These are phyloP conservation scores for Papilio dardanus DNA, from an alignment of 1,140 invertebrate species.

Conservation along the genomic window DNA sequence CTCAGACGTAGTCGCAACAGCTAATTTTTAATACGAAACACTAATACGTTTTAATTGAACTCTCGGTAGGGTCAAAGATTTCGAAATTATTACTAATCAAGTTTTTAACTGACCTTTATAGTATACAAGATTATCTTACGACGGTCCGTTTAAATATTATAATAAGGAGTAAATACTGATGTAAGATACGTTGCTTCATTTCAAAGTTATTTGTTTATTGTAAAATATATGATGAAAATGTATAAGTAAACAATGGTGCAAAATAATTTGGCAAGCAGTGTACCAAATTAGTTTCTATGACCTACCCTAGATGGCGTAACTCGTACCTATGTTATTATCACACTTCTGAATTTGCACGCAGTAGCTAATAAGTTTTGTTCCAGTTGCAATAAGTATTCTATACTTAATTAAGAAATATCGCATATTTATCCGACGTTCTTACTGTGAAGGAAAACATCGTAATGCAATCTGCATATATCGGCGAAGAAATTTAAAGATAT, in stretches of 20 bases:
- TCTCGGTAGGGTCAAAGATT: constrained; percentile 13
- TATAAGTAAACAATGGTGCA: neutral
- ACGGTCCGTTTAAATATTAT: constrained; percentile 26
- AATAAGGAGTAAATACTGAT: constrained; percentile 25
- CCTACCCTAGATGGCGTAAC: neutral
- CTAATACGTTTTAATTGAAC: neutral
- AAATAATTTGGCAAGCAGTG: neutral
- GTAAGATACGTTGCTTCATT: constrained; percentile 21
- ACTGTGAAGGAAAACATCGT: no score
- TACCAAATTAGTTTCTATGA: constrained; percentile 2
- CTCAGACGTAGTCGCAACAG: no score
- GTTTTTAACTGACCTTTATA: constrained; percentile 23
- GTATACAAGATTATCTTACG: constrained; percentile 11
- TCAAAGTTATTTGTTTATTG: constrained; percentile 14
- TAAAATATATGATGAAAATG: constrained; percentile 15
- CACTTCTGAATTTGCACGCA: neutral
- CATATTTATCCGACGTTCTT: no score
- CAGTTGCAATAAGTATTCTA: neutral
- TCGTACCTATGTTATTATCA: neutral
- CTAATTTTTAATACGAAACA: neutral
- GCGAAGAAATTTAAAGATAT: no score
- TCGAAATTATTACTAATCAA: constrained; percentile 20
- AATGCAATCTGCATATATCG: no score
- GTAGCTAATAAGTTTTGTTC: neutral
- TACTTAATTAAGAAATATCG: neutral